Conservation (phyloP, 1,140 invertebrate genomes). For the Tetramorium simillimum region DNA sequence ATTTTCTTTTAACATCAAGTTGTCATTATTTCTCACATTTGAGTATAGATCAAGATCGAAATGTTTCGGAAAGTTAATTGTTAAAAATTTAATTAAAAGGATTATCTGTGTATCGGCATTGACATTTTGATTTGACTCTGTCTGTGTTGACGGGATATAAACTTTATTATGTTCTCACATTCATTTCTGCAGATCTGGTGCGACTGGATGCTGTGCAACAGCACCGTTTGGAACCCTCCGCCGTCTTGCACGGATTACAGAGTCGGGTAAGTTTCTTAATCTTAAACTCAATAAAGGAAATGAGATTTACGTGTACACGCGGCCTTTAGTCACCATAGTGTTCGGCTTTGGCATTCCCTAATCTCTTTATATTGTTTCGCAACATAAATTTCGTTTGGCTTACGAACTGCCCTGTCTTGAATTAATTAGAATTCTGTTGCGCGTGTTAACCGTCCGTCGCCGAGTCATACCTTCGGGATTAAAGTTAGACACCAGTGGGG, state of each 20-base stretch:
- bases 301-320: conserved; percentile 15
- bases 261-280: conserved; percentile 89
- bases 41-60: neutral
- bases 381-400: conserved; percentile 25
- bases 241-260: conserved; percentile 92
- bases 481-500: neutral
- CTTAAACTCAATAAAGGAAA: conserved; percentile 37
- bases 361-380: conserved; percentile 52
- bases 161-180: neutral
- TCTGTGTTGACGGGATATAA: neutral
- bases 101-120: neutral
- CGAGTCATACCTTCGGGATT: neutral
- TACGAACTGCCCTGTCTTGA: neutral
- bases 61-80: neutral
- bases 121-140: neutral
- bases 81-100: neutral
- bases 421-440: conserved; percentile 31
- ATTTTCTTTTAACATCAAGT: neutral
- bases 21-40: neutral
- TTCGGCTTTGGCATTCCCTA: neutral
- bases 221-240: conserved; percentile 94
- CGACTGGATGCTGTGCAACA: conserved; percentile 96
- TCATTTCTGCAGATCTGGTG: conserved; percentile 90
- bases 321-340: neutral
- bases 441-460: conserved; percentile 15